These are phyloP conservation scores for Yponomeuta plumbellus DNA, from an alignment of 2,888 invertebrate species.

Conservation along the genomic window DNA sequence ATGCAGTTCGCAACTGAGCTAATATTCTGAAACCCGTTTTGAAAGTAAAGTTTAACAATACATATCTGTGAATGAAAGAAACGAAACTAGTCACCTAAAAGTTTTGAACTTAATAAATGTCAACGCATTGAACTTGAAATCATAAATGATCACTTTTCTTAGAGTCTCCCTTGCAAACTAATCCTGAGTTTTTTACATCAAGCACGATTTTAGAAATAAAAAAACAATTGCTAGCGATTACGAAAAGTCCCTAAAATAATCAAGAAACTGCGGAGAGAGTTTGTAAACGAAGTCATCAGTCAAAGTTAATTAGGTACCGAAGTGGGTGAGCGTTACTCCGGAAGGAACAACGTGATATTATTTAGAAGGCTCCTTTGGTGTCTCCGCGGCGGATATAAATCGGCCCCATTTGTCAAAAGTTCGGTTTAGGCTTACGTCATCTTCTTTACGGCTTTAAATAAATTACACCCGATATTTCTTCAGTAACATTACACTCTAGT, in stretches of 20 bases:
- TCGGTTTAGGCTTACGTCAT: background rate
- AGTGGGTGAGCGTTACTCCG: background rate
- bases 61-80: no score
- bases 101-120: no score
- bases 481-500: background rate
- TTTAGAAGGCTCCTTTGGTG: background rate
- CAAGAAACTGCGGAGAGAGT: background rate
- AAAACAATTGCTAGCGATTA: background rate
- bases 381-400: slow-evolving; percentile 2
- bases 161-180: no score
- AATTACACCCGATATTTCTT: slow-evolving; percentile 3
- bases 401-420: background rate
- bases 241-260: background rate
- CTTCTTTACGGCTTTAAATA: slow-evolving; percentile 3
- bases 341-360: background rate
- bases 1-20: no score
- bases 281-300: background rate
- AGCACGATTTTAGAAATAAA: background rate
- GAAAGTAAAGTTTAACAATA: no score
- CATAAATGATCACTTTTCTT: no score
- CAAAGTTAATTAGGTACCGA: background rate
- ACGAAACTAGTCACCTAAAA: no score
- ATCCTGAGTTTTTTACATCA: background rate
- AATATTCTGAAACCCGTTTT: no score
- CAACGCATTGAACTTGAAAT: no score